Conservation (phyloP, 2,888 invertebrate genomes). For the Blastobasis lacticolella region DNA sequence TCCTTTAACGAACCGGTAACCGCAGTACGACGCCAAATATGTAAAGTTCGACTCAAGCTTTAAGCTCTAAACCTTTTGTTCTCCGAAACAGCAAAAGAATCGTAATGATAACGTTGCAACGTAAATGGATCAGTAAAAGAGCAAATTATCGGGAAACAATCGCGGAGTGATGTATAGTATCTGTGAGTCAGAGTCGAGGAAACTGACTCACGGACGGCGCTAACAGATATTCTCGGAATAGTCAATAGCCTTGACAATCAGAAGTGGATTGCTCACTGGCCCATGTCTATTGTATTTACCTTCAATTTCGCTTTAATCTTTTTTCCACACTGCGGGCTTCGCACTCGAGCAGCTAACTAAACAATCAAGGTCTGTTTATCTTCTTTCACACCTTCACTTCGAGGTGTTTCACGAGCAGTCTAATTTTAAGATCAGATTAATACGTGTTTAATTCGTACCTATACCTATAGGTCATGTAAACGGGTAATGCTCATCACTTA, state of each 20-base stretch:
- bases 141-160: slow-evolving; percentile 55
- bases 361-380: not conserved
- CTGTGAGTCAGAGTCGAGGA: slow-evolving; percentile 42
- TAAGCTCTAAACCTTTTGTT: too few relatives aligned
- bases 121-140: slow-evolving; percentile 39
- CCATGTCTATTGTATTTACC: slow-evolving; percentile 9
- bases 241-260: slow-evolving; percentile 56
- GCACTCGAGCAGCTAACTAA: not conserved
- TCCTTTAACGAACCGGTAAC: too few relatives aligned
- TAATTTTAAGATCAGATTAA: too few relatives aligned
- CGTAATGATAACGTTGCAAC: slow-evolving; percentile 12
- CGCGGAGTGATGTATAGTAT: slow-evolving; percentile 35
- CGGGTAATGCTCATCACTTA: too few relatives aligned
- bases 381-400: not conserved
- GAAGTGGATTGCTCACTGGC: slow-evolving; percentile 20
- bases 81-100: slow-evolving; percentile 16
- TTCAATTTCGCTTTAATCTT: slow-evolving; percentile 1
- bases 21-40: too few relatives aligned
- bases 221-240: slow-evolving; percentile 65
- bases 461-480: too few relatives aligned
- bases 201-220: slow-evolving; percentile 54
- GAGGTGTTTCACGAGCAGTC: too few relatives aligned
- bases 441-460: too few relatives aligned
- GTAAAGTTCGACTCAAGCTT: too few relatives aligned
- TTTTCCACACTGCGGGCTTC: not conserved